These are phyloP conservation scores for Dromococcyx pavoninus DNA, from an alignment of 2,797 vertebrate species.

Conservation along the genomic window DNA sequence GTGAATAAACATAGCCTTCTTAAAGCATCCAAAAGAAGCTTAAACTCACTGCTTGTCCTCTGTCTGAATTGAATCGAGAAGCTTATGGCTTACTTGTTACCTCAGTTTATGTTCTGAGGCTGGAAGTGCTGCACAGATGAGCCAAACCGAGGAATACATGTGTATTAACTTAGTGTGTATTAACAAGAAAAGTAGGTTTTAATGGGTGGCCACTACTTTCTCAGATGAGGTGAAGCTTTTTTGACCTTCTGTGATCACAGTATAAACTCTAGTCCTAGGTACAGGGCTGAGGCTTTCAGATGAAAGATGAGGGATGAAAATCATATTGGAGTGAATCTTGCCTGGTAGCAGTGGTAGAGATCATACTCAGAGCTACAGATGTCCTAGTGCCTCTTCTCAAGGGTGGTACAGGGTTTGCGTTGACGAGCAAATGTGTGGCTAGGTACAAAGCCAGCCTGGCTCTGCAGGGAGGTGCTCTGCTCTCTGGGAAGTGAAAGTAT, in stretches of 20 bases:
- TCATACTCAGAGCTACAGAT: background rate
- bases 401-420: accelerated
- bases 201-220: background rate
- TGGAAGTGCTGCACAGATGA: background rate
- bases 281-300: background rate
- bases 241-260: background rate
- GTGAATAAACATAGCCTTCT: background rate
- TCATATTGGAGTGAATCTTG: background rate
- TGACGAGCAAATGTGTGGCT: no score
- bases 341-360: background rate
- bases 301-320: background rate
- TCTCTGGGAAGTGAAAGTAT: background rate
- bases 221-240: background rate
- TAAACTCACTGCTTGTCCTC: background rate
- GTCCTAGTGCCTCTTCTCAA: background rate
- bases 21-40: background rate
- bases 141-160: background rate
- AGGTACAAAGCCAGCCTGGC: background rate
- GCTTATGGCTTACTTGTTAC: background rate
- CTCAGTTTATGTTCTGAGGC: background rate
- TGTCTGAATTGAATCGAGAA: background rate
- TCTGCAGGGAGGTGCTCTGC: background rate
- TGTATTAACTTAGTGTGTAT: background rate
- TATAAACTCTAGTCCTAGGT: background rate
- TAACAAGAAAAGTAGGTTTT: background rate